phyloP scores from a whole-genome alignment of 2,797 vertebrate species.

The Macropus fuliginosus region DNA sequence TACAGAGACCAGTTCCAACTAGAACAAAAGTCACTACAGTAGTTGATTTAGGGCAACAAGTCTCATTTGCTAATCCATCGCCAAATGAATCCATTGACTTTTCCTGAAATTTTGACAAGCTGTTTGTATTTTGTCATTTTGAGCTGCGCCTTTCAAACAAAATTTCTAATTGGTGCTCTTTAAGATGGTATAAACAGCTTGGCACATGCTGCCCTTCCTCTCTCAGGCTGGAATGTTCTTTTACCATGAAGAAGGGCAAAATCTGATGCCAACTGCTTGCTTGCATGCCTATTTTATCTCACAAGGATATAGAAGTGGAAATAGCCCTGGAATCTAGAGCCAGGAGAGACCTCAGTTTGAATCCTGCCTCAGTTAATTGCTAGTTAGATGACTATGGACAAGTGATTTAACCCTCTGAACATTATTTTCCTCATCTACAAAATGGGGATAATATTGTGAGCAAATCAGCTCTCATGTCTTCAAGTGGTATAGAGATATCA shows the following conservation, averaged over 20 bases:
- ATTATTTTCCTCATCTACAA: background rate
- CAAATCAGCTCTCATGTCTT: background rate
- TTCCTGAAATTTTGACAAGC: background rate
- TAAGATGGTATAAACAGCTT: background rate
- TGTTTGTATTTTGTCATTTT: background rate
- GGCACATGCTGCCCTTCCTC: background rate
- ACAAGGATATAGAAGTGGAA: background rate
- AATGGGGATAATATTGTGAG: background rate
- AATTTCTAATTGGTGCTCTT: background rate
- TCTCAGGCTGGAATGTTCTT: background rate
- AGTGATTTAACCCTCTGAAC: background rate
- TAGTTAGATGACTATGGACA: background rate
- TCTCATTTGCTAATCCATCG: background rate
- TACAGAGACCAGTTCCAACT: background rate
- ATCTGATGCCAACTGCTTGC: background rate
- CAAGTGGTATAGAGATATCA: background rate
- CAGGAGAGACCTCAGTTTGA: background rate
- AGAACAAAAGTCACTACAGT: background rate
- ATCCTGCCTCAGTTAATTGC: background rate
- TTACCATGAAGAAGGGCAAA: background rate
- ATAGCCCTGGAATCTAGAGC: background rate
- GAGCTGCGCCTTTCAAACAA: background rate
- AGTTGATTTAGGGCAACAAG: background rate
- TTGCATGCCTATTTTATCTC: background rate
- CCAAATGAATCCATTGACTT: background rate